Conservation (phyloP, 2,888 invertebrate species). For the Elaeidobius kamerunicus region DNA sequence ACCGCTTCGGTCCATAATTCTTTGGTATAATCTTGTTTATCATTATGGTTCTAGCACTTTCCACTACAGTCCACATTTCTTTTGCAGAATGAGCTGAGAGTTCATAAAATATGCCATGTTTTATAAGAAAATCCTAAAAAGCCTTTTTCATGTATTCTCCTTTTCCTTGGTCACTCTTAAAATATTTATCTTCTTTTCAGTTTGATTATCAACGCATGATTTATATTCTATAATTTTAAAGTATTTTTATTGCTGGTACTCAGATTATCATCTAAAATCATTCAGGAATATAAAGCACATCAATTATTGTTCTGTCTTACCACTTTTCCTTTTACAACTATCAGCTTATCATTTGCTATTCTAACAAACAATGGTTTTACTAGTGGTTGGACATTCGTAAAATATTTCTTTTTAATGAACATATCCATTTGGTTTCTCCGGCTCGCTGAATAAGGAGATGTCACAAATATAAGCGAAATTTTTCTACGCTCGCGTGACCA, state of each 20-base stretch:
- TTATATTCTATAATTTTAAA: conserved; percentile 23
- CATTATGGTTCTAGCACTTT: too few species aligned
- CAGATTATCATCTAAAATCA: conserved; percentile 14
- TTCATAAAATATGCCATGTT: background rate
- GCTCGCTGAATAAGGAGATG: too few species aligned
- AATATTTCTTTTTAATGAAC: conserved; percentile 29
- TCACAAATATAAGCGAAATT: too few species aligned
- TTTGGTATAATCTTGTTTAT: too few species aligned
- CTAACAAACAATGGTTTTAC: background rate
- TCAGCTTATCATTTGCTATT: conserved; percentile 7
- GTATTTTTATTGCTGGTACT: conserved; percentile 19
- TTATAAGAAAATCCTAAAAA: background rate
- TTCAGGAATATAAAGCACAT: conserved; percentile 18
- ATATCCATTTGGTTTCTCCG: too few species aligned
- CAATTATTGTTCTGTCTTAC: conserved; percentile 9
- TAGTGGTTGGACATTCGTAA: conserved; percentile 7
- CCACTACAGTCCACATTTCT: background rate
- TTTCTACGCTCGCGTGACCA: too few species aligned
- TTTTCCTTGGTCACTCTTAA: background rate
- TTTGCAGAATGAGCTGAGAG: background rate
- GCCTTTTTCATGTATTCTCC: background rate
- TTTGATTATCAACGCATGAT: conserved; percentile 21
- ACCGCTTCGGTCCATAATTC: background rate
- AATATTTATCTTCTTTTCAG: conserved; percentile 1
- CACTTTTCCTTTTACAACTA: conserved; percentile 12